Conservation (phyloP, 1,140 invertebrate species). For the Oryctes rhinoceros region DNA sequence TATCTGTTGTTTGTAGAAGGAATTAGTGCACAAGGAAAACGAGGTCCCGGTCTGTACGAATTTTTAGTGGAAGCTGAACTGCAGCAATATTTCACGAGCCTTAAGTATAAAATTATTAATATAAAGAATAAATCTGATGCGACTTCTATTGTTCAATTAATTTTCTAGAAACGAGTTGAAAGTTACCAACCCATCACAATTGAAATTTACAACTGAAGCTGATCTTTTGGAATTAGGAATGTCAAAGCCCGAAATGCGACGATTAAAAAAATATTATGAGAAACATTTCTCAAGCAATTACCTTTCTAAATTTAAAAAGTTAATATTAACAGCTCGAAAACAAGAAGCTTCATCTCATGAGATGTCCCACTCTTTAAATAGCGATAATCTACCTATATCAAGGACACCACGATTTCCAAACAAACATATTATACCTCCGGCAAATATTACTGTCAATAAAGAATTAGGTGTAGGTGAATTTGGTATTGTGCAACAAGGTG, state of each 20-base stretch:
- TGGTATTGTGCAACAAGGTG: slow-evolving; percentile 96
- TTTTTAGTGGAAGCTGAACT: slow-evolving; percentile 91
- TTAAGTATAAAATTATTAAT: slow-evolving; percentile 60
- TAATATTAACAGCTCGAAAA: slow-evolving; percentile 68
- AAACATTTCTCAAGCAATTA: slow-evolving; percentile 94
- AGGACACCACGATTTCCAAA: slow-evolving; percentile 72
- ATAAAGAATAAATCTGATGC: too few relatives aligned
- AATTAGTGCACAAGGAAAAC: slow-evolving; percentile 57
- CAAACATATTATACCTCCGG: slow-evolving; percentile 95
- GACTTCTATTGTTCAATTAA: background rate
- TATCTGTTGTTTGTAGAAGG: slow-evolving; percentile 54
- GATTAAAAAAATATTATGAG: slow-evolving; percentile 91
- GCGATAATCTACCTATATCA: slow-evolving; percentile 52
- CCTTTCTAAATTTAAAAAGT: slow-evolving; percentile 87
- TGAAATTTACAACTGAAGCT: slow-evolving; percentile 96
- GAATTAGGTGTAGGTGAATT: slow-evolving; percentile 96
- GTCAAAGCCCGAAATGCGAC: slow-evolving; percentile 93
- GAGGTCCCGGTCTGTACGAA: slow-evolving; percentile 82
- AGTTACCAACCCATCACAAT: slow-evolving; percentile 88
- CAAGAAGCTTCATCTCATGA: slow-evolving; percentile 64
- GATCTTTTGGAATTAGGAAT: slow-evolving; percentile 92
- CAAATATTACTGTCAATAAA: slow-evolving; percentile 93
- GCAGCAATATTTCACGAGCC: slow-evolving; percentile 83
- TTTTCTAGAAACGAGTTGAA: slow-evolving; percentile 75
- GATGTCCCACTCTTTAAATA: slow-evolving; percentile 50